These are phyloP conservation scores for Acanthoscelides obtectus DNA, from an alignment of 2,888 invertebrate species.

Conservation along the genomic window DNA sequence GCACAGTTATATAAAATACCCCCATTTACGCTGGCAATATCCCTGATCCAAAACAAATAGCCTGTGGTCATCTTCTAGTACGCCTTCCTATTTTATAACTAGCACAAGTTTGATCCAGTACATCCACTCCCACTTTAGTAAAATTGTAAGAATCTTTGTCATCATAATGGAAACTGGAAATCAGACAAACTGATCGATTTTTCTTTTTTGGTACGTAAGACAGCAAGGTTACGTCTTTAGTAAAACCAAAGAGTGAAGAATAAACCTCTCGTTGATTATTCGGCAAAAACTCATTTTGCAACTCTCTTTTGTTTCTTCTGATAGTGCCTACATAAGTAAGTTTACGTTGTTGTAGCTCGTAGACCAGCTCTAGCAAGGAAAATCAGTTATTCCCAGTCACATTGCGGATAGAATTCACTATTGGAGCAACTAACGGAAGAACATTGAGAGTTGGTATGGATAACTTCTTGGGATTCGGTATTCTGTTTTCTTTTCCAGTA, in stretches of 20 bases:
- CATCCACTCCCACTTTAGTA: background rate
- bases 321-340: constrained; percentile 6
- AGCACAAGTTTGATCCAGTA: background rate
- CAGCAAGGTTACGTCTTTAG: constrained; percentile 7
- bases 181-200: constrained; percentile 14
- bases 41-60: no score
- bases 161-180: constrained; percentile 23
- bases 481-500: background rate
- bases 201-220: constrained; percentile 15
- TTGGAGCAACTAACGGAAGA: background rate
- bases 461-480: background rate
- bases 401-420: background rate
- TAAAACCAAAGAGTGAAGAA: constrained; percentile 25
- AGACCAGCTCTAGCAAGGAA: background rate
- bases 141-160: background rate
- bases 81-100: background rate
- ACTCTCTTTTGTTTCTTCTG: constrained; percentile 12
- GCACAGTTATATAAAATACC: background rate
- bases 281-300: constrained; percentile 19
- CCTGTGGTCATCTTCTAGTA: background rate
- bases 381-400: constrained; percentile 1
- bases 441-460: background rate
- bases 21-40: background rate
- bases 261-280: constrained; percentile 1
- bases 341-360: constrained; percentile 1